These are phyloP conservation scores for Rhagoletis pomonella DNA, from an alignment of 1,140 invertebrate genomes.

Conservation along the genomic window DNA sequence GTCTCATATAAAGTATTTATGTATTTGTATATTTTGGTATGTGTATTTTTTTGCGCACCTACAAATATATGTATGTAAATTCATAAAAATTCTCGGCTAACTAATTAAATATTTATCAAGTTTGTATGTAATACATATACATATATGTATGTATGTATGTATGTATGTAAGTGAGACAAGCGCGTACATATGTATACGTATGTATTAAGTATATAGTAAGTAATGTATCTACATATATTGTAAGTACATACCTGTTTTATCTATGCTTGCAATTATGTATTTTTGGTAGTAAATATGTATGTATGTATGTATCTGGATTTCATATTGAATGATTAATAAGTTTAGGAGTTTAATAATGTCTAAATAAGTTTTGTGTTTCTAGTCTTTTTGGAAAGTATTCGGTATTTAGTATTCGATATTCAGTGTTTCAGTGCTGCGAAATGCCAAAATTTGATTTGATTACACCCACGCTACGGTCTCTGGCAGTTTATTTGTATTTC, in stretches of 20 bases:
- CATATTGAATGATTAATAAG: not conserved
- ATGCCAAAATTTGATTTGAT: slow-evolving; percentile 9
- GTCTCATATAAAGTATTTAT: not conserved
- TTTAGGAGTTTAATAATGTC: not conserved
- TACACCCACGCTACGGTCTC: not conserved
- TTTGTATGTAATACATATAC: too few relatives aligned
- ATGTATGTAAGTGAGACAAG: slow-evolving; percentile 5
- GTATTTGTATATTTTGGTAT: not conserved
- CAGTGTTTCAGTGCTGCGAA: not conserved
- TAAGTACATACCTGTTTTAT: too few relatives aligned
- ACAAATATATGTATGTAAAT: too few relatives aligned
- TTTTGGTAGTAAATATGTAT: not conserved
- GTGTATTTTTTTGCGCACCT: not conserved
- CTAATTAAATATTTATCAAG: slow-evolving; percentile 46
- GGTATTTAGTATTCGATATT: too few relatives aligned
- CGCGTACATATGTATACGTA: slow-evolving; percentile 32
- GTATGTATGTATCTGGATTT: slow-evolving; percentile 43
- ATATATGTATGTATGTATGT: too few relatives aligned
- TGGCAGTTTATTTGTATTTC: slow-evolving; percentile 10
- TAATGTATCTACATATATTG: too few relatives aligned
- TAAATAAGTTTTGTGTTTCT: slow-evolving; percentile 2
- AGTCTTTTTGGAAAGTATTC: slow-evolving; percentile 20
- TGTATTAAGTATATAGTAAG: slow-evolving; percentile 7
- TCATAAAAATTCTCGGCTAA: slow-evolving; percentile 29
- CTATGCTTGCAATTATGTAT: not conserved